Conservation (phyloP, 2,113 vertebrate species). For the Lepus americanus region DNA sequence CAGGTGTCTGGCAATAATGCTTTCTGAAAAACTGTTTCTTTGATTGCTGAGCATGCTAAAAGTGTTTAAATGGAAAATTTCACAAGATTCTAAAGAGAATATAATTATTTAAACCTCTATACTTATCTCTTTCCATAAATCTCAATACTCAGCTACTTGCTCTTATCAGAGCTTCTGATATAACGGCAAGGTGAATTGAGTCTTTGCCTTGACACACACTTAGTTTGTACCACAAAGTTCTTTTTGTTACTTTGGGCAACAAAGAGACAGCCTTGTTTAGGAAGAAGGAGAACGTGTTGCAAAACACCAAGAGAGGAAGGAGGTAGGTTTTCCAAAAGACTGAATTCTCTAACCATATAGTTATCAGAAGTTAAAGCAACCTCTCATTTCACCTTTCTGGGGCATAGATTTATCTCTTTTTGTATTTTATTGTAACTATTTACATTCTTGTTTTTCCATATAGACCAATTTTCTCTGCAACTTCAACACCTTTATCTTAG, state of each 20-base stretch:
- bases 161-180: not conserved
- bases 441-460: not conserved
- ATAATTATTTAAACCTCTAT: not conserved
- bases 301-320: not conserved
- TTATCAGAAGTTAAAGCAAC: not conserved
- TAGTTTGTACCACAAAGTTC: not conserved
- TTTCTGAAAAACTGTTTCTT: slow-evolving; percentile 29
- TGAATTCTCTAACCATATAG: not conserved
- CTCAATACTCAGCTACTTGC: not conserved
- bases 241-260: not conserved
- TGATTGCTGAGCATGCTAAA: not conserved
- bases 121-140: slow-evolving; percentile 21
- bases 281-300: not conserved
- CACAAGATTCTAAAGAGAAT: slow-evolving; percentile 29
- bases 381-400: not conserved
- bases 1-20: not conserved
- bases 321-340: not conserved
- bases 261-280: not conserved
- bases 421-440: not conserved
- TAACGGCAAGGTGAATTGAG: not conserved
- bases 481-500: not conserved
- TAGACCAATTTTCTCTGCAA: not conserved
- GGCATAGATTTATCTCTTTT: not conserved
- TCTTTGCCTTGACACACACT: not conserved
- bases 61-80: slow-evolving; percentile 5